Evolutionary conservation across 2,113 vertebrate species (phyloP).

Genomic region (Fregetta grallaria): DNA sequence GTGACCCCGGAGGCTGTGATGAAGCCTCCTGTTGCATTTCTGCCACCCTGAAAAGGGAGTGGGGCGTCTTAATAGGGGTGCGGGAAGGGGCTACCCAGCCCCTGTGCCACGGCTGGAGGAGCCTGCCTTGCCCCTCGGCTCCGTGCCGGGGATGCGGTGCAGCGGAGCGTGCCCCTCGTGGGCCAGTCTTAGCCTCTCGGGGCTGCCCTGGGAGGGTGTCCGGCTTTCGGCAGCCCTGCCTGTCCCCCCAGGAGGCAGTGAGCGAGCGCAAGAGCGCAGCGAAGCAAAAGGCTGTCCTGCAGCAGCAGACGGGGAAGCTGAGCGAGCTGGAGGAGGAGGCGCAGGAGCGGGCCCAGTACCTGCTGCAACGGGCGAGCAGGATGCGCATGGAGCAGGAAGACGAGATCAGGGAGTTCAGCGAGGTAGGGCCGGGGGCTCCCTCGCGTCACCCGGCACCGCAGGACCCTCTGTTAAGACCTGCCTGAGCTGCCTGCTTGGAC

Average conservation of each 20-base stretch:
- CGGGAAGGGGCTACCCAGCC: not conserved
- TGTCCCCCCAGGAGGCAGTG: slow-evolving; percentile 63
- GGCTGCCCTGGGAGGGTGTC: not conserved
- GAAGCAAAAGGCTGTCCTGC: slow-evolving; percentile 70
- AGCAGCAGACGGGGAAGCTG: slow-evolving; percentile 68
- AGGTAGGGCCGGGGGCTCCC: slow-evolving; percentile 59
- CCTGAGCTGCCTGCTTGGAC: not conserved
- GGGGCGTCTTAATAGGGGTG: not conserved
- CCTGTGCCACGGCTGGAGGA: not conserved
- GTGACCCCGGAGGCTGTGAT: not conserved
- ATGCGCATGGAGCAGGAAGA: slow-evolving; percentile 87
- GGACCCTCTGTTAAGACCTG: not conserved
- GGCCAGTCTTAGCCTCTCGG: not conserved
- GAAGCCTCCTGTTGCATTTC: not conserved
- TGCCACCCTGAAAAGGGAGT: not conserved
- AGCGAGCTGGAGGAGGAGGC: slow-evolving; percentile 82
- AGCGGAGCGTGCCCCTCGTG: too few relatives aligned
- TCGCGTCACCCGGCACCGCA: rapidly evolving
- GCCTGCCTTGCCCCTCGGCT: not conserved
- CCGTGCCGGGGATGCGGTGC: rapidly evolving
- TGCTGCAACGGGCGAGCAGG: slow-evolving; percentile 73
- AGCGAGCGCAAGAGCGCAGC: slow-evolving; percentile 75
- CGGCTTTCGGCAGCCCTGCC: not conserved
- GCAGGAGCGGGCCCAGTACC: slow-evolving; percentile 67
- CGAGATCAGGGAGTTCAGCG: slow-evolving; percentile 81